Conservation (phyloP, 1,140 invertebrate genomes). For the Neodiprion pinetum region DNA sequence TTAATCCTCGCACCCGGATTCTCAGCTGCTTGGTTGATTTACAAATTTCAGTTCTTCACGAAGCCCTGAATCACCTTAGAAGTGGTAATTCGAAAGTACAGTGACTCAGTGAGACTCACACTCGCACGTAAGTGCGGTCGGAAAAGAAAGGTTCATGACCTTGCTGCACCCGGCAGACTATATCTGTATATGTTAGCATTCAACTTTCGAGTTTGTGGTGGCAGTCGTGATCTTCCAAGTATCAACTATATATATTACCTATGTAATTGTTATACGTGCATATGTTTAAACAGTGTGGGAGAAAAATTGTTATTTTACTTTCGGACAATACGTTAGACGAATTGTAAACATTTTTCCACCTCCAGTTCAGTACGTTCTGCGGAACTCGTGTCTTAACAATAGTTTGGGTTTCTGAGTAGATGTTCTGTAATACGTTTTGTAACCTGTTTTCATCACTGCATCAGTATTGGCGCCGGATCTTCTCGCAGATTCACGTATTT, state of each 20-base stretch:
- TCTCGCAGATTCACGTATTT: background rate
- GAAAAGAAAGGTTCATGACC: background rate
- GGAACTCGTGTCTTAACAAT: too few species aligned
- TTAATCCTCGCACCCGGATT: background rate
- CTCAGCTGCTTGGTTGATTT: background rate
- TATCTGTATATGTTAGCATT: background rate
- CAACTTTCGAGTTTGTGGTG: background rate
- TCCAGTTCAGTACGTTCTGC: too few species aligned
- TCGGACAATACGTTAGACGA: too few species aligned
- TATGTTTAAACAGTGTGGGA: too few species aligned
- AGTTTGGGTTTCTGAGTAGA: too few species aligned
- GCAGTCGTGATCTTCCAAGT: background rate
- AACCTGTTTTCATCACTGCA: too few species aligned
- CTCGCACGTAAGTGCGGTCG: background rate
- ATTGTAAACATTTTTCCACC: too few species aligned
- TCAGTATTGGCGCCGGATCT: background rate
- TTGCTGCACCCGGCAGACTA: background rate
- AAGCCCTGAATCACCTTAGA: background rate
- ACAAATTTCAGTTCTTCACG: background rate
- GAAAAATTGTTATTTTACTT: too few species aligned
- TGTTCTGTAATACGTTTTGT: too few species aligned
- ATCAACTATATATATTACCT: background rate
- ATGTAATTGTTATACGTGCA: too few species aligned
- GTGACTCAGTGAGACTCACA: slow-evolving; percentile 1
- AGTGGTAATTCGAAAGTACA: background rate